A percentile compares a stretch with the other conserved stretches of the same genome.
These are phyloP conservation scores for Deroptyus accipitrinus DNA, from an alignment of 2,113 vertebrate genomes.

Conservation along the genomic window DNA sequence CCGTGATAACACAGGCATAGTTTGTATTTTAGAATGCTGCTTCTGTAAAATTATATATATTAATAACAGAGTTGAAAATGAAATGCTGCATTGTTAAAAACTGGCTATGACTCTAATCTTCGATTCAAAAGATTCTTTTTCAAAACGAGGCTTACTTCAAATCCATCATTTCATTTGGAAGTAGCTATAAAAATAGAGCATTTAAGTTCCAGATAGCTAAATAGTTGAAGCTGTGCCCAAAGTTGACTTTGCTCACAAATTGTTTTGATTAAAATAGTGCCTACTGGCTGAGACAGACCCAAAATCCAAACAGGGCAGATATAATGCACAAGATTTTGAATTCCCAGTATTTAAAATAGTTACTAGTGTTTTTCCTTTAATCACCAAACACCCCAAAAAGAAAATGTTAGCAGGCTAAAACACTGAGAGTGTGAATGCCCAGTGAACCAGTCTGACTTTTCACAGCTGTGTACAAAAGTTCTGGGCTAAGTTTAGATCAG, in stretches of 20 bases:
- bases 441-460: not conserved
- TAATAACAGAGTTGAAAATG: constrained; percentile 10
- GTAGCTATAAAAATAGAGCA: not conserved
- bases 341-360: not conserved
- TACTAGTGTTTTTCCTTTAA: not conserved
- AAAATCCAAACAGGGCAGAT: not conserved
- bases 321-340: not conserved
- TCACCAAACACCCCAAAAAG: not conserved
- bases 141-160: not conserved
- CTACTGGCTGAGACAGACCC: not conserved
- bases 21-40: not conserved
- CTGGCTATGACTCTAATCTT: not conserved
- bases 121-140: not conserved
- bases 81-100: not conserved
- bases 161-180: not conserved
- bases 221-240: constrained; percentile 8
- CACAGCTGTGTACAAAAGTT: not conserved
- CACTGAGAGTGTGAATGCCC: not conserved
- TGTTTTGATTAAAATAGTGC: constrained; percentile 29
- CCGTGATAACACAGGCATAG: not conserved
- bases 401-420: not conserved
- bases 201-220: not conserved
- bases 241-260: not conserved
- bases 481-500: not conserved
- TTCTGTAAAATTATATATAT: not conserved